Evolutionary conservation across 2,888 invertebrate genomes (phyloP), one percentile per base, ranked within the genome.

Genomic region (Aricia artaxerxes): DNA sequence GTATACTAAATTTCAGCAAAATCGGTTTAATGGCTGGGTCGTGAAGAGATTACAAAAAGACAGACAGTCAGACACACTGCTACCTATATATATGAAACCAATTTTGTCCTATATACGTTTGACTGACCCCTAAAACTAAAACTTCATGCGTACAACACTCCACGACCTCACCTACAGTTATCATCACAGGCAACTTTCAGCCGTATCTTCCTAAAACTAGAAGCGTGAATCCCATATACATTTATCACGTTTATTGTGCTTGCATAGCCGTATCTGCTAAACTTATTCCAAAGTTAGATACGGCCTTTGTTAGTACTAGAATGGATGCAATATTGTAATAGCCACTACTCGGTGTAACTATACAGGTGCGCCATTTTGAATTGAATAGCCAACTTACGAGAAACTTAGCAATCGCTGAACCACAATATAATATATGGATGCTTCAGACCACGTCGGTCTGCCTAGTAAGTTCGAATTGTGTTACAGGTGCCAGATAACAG

Each of bases 261-360:
- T 69, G 0, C 31, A 35, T 9, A 1, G 6, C 64, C 13, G 31
- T 69, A 69, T 69, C 69, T 35, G 38, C 35, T 16, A 35, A 69
- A 69, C 69, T 69, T 69, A 38, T 69, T 35, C 38, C 35, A 13
- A 64, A 31, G 64, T 24, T 64, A 64, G 64, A 69, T 35, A 69
- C 35, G 69, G 31, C 69, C 69, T 35, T 69, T 69, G 69, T 69
- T 69, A 64, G 11, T 64, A 64, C 31, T 31, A 64, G 69, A 69
- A 69, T 69, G 35, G 69, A 35, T 69, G 69, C 69, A 69, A 64
- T 64, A 64, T 69, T 69, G 16, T 69, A 69, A 69, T 69, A 69
- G 35, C 35, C 35, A 64, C 31, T 6, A 61, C 7, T 61, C 24
- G 24, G 57, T 16, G 16, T 57, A 57, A 13, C 53, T 57, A 57